Evolutionary conservation across 2,113 vertebrate genomes (phyloP), one percentile per base, ranked within the genome.

Genomic region (Protomyctophum bolini): DNA sequence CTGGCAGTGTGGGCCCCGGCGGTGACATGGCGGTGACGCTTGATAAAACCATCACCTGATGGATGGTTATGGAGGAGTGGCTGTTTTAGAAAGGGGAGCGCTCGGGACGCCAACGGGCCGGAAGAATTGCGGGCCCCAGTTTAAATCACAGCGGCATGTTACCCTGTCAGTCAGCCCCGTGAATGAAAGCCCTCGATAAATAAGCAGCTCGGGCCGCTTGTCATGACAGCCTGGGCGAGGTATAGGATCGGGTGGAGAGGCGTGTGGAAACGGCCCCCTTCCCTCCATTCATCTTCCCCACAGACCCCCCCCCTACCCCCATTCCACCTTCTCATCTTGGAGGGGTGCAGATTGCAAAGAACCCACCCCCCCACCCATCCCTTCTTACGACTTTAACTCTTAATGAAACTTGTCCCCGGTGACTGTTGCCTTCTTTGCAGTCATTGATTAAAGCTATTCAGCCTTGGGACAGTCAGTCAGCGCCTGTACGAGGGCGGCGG

Each of bases 11-110:
- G 75, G 63, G 61, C 66, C 33, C 33, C 70, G 80, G 57, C 60
- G 66, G 60, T 76, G 75, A 81, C 9, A 21, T 21, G 21, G 62
- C 62, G 67, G 74, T 41, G 77, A 70, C 61, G 82, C 68, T 77
- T 88, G 88, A 89, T 88, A 87, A 87, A 81, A 89, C 87, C 81
- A 89, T 74, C 73, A 68, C 15, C 73, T 87, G 85, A 90, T 89
- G 83, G 85, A 89, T 88, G 75, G 71, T 81, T 78, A 77, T 81
- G 79, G 84, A 85, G 68, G 29, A 68, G 54, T 65, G 45, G 33
- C 66, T 62, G 65, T 54, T 78, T 63, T 60, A 12, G 55, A 85
- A 68, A 75, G 67, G 73, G 48, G 60, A 80, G 79, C 72, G 71
- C 66, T 41, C 72, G 72, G 56, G 70, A 80, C 65, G 69, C 76